These are phyloP conservation scores for Nothoprocta pentlandii DNA, from an alignment of 2,113 vertebrate genomes.

Conservation along the genomic window DNA sequence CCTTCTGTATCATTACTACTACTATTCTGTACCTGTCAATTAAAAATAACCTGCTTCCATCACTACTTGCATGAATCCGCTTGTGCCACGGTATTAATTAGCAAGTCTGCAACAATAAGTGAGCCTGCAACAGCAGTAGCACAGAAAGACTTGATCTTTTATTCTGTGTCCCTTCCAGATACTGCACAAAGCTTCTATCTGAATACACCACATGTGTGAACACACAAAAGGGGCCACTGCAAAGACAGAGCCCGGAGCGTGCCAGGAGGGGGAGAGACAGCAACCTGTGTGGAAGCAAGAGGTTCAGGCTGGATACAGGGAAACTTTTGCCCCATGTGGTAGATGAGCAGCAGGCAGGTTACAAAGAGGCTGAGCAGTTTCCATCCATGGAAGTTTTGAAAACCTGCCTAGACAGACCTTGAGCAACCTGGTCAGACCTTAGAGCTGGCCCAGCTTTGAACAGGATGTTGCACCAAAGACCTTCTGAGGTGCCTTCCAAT, in stretches of 20 bases:
- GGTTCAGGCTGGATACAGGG: not conserved
- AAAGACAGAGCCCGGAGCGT: not conserved
- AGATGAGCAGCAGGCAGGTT: not conserved
- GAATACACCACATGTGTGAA: not conserved
- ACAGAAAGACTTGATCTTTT: no score
- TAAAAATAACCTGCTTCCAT: not conserved
- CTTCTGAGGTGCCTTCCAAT: not conserved
- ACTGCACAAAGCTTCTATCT: not conserved
- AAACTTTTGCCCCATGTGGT: not conserved
- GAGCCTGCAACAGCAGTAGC: not conserved
- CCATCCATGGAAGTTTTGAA: not conserved
- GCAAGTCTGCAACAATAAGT: not conserved
- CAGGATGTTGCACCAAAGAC: not conserved
- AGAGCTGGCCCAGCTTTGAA: not conserved
- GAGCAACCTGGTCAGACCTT: not conserved
- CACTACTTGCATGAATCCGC: not conserved
- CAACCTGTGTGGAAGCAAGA: not conserved
- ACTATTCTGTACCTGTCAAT: not conserved
- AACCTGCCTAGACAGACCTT: not conserved
- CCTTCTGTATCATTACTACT: not conserved
- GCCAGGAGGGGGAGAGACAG: not conserved
- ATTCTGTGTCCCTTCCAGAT: not conserved
- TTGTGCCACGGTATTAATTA: not conserved
- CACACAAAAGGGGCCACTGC: not conserved
- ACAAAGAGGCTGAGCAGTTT: not conserved